Base-by-base conservation (phyloP, 2,113 vertebrate genomes). In the Lathamus discolor region DNA sequence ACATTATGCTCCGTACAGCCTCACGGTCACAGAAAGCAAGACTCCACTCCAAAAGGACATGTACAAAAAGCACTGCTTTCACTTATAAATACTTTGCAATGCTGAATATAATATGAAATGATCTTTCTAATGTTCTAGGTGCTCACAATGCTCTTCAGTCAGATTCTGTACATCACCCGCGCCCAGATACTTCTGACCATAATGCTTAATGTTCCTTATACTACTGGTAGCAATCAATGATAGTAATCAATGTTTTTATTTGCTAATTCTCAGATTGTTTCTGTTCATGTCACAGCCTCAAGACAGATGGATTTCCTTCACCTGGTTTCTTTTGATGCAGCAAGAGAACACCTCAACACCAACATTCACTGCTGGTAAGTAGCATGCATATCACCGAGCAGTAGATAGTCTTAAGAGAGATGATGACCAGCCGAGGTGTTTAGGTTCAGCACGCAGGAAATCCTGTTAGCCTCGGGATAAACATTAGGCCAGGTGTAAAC, bases 381-480 rank as follows among this genome's bases (percentile, higher is more conserved):
- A 13, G 41, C 61, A 5, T 31, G 27, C 24, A 1, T 15, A 22
- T 7, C 62, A 20, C 27, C 7, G 24, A 17, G 51, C 51, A 54
- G 51, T 54, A 29, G 51, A 28, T 29, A 54, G 51, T 29, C 51
- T 54, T 54, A 59, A 59, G 57, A 59, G 67, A 46, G 23, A 6
- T 4, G 49, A 41, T 11, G 39, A 3, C 72, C 93, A 5, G 3
- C 66, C 66, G 2, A 3, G 44, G 70, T 10, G 86, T 54, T 77
- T 18, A 33, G 83, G 59, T 68, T 74, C 80, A 69, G 63, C 81
- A 3, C 29, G 43, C 75, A 78, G 87, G 87, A 84, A 97, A 97
- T 92, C 95, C 89, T 57, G 91, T 95, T 96, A 94, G 86, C 87
- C 62, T 19, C 3, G 74, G 81, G 94, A 95, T 92, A 97, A 96